Conservation (phyloP, 2,888 invertebrate genomes). For the Drosophila niveifrons region DNA sequence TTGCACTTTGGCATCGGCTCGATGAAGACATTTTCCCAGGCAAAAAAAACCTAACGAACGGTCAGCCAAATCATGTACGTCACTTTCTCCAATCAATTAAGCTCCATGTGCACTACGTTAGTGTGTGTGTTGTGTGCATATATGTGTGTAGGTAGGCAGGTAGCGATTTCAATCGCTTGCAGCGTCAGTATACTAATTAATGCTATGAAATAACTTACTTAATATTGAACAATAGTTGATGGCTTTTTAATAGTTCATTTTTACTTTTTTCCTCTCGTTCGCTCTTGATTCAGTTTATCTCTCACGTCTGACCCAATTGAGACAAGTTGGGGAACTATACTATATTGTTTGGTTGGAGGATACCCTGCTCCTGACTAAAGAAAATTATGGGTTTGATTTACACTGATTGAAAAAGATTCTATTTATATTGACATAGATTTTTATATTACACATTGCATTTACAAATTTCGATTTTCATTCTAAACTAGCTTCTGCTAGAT, state of each 20-base stretch:
- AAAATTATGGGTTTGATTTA: neutral
- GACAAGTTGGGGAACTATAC: slow-evolving; percentile 13
- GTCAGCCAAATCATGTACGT: slow-evolving; percentile 63
- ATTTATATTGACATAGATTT: too few relatives aligned
- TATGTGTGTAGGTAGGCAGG: slow-evolving; percentile 26
- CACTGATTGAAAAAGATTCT: neutral
- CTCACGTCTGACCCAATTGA: slow-evolving; percentile 70
- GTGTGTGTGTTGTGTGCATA: slow-evolving; percentile 13
- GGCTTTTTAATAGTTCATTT: slow-evolving; percentile 70
- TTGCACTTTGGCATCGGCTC: slow-evolving; percentile 58
- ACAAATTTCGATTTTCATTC: too few relatives aligned
- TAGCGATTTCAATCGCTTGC: slow-evolving; percentile 67
- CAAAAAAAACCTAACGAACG: slow-evolving; percentile 37
- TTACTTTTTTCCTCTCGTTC: slow-evolving; percentile 36
- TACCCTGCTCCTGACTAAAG: slow-evolving; percentile 27
- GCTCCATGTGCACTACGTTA: slow-evolving; percentile 52
- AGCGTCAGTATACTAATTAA: slow-evolving; percentile 62
- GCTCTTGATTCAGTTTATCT: slow-evolving; percentile 32
- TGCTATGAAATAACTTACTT: slow-evolving; percentile 77
- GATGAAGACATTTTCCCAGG: slow-evolving; percentile 74
- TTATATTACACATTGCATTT: too few relatives aligned
- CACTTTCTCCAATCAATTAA: slow-evolving; percentile 79
- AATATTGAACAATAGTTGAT: slow-evolving; percentile 78
- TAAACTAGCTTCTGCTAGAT: neutral
- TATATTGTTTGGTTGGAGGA: neutral